These are phyloP conservation scores for Paratrypauchen microcephalus DNA, from an alignment of 2,797 vertebrate species.

Conservation along the genomic window DNA sequence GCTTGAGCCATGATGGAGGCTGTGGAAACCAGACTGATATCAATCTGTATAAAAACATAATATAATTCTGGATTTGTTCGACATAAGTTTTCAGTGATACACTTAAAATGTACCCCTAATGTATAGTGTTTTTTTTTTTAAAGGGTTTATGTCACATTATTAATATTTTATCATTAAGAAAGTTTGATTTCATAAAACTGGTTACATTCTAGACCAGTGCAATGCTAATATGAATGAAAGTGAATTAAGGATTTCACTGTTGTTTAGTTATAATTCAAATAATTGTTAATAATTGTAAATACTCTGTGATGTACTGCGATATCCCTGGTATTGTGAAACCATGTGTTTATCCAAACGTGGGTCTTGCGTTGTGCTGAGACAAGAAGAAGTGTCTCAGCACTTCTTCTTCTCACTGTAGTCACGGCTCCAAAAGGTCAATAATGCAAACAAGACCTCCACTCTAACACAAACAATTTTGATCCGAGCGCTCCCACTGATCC, in stretches of 20 bases:
- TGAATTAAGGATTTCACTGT: neutral
- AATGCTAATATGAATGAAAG: neutral
- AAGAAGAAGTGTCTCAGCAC: slow-evolving; percentile 15
- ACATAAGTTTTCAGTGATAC: no score
- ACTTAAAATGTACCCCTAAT: no score
- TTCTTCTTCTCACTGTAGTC: slow-evolving; percentile 35
- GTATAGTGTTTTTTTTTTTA: no score
- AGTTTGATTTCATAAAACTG: neutral
- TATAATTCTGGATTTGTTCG: no score
- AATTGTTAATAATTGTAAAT: no score
- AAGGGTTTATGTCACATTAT: neutral
- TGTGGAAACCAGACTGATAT: no score
- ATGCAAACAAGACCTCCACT: slow-evolving; percentile 53
- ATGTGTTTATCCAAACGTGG: neutral
- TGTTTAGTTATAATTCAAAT: neutral
- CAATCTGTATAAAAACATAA: no score
- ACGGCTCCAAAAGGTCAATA: slow-evolving; percentile 50
- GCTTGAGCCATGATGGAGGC: no score
- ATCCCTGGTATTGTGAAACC: neutral
- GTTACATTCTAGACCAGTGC: neutral
- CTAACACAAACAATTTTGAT: slow-evolving; percentile 66
- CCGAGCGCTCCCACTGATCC: slow-evolving; percentile 48
- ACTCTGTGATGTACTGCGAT: neutral
- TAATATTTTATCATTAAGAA: neutral
- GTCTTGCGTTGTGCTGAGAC: neutral